A percentile compares a stretch with the other conserved stretches of the same genome.
These are phyloP conservation scores for Drosophila robusta DNA, from an alignment of 2,888 invertebrate genomes.

Conservation along the genomic window DNA sequence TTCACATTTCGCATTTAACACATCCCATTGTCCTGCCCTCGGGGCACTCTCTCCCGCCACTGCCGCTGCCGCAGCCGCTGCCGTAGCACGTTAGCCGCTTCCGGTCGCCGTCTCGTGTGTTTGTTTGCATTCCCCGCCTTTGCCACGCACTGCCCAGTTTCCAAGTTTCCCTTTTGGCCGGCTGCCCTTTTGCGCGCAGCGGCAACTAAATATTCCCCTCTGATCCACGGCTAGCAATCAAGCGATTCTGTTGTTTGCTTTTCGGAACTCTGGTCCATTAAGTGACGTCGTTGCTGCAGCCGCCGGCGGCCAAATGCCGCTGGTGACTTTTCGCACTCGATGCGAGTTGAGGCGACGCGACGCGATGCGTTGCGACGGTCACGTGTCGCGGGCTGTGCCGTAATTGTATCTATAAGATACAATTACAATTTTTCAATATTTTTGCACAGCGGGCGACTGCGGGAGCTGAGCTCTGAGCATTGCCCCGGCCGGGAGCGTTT, in stretches of 20 bases:
- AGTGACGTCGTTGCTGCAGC: conserved; percentile 55
- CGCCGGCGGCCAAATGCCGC: conserved; percentile 41
- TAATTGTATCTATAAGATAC: conserved; percentile 80
- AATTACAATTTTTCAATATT: conserved; percentile 80
- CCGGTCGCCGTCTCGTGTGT: conserved; percentile 44
- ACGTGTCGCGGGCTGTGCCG: conserved; percentile 65
- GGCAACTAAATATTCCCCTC: conserved; percentile 51
- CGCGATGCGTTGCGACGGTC: conserved; percentile 49
- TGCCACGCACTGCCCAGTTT: conserved; percentile 43
- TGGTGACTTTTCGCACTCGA: conserved; percentile 76
- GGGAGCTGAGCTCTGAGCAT: conserved; percentile 6
- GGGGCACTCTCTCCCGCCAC: conserved; percentile 24
- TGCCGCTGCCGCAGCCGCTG: conserved; percentile 32
- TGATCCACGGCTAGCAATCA: conserved; percentile 71
- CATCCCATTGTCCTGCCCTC: conserved; percentile 62
- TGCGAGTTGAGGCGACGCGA: conserved; percentile 16
- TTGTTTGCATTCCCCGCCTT: conserved; percentile 66
- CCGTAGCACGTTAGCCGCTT: conserved; percentile 67
- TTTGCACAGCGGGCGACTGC: conserved; percentile 69
- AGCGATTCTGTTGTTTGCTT: conserved; percentile 78
- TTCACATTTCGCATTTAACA: conserved; percentile 62
- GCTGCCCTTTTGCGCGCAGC: conserved; percentile 62
- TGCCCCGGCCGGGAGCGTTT: conserved; percentile 23
- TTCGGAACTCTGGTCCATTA: conserved; percentile 79
- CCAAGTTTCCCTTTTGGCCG: conserved; percentile 19